Evolutionary conservation across 2,113 vertebrate species (phyloP), one percentile per base, ranked within the genome.

Genomic region (Lagopus muta): DNA sequence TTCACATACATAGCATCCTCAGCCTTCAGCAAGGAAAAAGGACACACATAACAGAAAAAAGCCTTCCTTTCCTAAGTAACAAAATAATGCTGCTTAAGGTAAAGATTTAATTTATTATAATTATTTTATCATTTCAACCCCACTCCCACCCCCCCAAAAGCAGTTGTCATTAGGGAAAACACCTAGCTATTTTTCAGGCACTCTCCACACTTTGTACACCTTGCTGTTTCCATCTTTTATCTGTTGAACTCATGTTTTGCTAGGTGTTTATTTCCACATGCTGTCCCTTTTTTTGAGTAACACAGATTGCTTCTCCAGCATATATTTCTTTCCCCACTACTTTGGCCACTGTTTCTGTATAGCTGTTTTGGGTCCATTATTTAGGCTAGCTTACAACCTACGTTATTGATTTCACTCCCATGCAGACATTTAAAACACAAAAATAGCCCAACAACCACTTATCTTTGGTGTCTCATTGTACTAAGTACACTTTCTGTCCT

Each of bases 1-100:
- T 67, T 83, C 15, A 45, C 3, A 52, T 4, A 57, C 13, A 75
- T 0, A 58, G 16, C 20, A 66, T 16, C 12, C 6, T 55, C 30
- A 81, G 11, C 15, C 16, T 42, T 89, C 20, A 58, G 36, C 18
- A 45, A 14, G 5, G 10, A 71, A 66, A 40, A 74, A 6, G 3
- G 50, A 86, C 10, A 9, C 2, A 4, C 43, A 52, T 18, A 0
- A 1, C 2, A 42, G 2, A 38, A 9, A 19, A 28, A 30, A 43
- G 4, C 13, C 69, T n/a, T 70, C 18, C 57, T 70, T 50, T 25
- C 24, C 8, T 27, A 52, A 52, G 50, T 27, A 57, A 3, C 2
- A 24, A 79, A 79, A 36, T 30, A 76, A 65, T 5, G 11, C 3
- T 1, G 6, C 30, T 82, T 14, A 6, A 48, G 10, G 38, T 54